phyloP scores from a whole-genome alignment of 1,140 invertebrate genomes.

The Steinernema feltiae region DNA sequence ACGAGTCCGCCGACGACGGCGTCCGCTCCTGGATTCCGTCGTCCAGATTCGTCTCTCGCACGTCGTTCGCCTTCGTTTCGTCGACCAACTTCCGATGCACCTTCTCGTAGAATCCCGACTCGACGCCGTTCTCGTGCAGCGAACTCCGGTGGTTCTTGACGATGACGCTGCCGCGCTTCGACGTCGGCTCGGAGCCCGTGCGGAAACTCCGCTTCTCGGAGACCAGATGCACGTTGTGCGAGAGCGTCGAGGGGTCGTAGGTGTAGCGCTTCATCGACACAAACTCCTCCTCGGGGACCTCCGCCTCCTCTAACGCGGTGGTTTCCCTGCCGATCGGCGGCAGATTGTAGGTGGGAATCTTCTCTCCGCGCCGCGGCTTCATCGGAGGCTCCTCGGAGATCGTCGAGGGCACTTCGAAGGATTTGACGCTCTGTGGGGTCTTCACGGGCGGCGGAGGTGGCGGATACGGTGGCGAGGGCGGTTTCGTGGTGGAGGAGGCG shows the following conservation, averaged over 20 bases:
- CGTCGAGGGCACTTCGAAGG: background rate
- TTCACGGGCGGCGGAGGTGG: background rate
- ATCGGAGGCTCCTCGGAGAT: background rate
- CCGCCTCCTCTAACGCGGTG: background rate
- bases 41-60: background rate
- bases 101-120: slow-evolving; percentile 2
- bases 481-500: background rate
- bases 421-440: background rate
- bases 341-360: background rate
- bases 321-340: background rate
- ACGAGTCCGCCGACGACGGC: background rate
- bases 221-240: background rate
- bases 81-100: background rate
- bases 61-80: background rate
- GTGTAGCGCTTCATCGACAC: slow-evolving; percentile 1
- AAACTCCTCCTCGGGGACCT: background rate
- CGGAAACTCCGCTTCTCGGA: background rate
- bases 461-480: background rate
- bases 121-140: background rate
- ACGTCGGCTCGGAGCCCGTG: background rate
- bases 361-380: background rate
- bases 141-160: background rate
- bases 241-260: background rate
- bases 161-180: background rate
- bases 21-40: background rate